phyloP scores from a whole-genome alignment of 2,888 invertebrate genomes.

The Cryptocheilus praepositus region DNA sequence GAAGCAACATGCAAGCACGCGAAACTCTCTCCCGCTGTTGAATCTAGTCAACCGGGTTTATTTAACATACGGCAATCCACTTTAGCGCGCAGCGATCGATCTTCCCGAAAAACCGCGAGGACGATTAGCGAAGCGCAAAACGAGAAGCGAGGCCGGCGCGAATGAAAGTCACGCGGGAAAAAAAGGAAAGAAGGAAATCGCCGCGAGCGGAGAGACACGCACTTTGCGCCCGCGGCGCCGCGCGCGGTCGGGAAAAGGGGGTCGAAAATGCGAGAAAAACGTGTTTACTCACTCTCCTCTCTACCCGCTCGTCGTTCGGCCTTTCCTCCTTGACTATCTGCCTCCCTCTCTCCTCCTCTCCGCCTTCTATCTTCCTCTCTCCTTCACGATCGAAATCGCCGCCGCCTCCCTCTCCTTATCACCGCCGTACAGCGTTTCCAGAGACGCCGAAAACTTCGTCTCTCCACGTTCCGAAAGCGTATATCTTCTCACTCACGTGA shows the following conservation, averaged over 20 bases:
- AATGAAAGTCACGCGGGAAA: neutral
- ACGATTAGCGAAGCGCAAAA: neutral
- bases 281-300: slow-evolving; percentile 58
- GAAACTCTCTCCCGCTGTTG: too few relatives aligned
- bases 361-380: slow-evolving; percentile 3
- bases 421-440: too few relatives aligned
- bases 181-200: neutral
- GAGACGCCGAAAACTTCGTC: too few relatives aligned
- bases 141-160: neutral
- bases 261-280: slow-evolving; percentile 33
- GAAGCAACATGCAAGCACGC: too few relatives aligned
- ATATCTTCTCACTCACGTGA: too few relatives aligned
- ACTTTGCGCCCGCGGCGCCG: slow-evolving; percentile 3
- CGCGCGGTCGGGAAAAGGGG: slow-evolving; percentile 1
- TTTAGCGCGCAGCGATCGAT: too few relatives aligned
- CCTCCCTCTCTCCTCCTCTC: neutral
- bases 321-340: too few relatives aligned
- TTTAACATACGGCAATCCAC: too few relatives aligned
- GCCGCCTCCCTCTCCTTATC: too few relatives aligned
- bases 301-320: slow-evolving; percentile 20
- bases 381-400: slow-evolving; percentile 11
- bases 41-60: too few relatives aligned
- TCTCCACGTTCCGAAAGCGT: too few relatives aligned
- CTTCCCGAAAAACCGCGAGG: too few relatives aligned
- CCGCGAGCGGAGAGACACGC: neutral